phyloP scores from a whole-genome alignment of 2,797 vertebrate genomes.

The Tiaroga cobitis region DNA sequence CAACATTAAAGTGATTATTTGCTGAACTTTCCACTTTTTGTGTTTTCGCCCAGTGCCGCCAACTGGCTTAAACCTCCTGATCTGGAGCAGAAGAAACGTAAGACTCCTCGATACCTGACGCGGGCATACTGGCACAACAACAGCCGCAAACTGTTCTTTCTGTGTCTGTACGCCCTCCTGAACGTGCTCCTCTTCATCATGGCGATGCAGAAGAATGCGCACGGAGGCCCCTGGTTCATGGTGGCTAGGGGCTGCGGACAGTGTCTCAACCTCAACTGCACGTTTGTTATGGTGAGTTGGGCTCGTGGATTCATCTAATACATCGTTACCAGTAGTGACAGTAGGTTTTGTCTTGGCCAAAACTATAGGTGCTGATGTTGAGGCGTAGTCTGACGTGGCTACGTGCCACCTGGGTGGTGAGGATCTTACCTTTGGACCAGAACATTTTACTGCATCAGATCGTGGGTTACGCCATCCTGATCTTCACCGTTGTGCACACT shows the following conservation, averaged over 20 bases:
- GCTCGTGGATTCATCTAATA: neutral
- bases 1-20: neutral
- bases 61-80: slow-evolving; percentile 87
- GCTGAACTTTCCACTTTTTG: neutral
- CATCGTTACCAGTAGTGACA: neutral
- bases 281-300: slow-evolving; percentile 82
- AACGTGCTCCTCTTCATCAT: slow-evolving; percentile 79
- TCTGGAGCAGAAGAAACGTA: slow-evolving; percentile 48
- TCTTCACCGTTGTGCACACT: slow-evolving; percentile 75
- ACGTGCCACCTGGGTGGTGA: slow-evolving; percentile 80
- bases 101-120: slow-evolving; percentile 76
- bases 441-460: slow-evolving; percentile 86
- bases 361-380: slow-evolving; percentile 85
- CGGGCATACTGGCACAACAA: slow-evolving; percentile 87
- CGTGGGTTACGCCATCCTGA: slow-evolving; percentile 81
- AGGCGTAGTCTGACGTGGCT: slow-evolving; percentile 86
- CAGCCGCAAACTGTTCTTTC: slow-evolving; percentile 80
- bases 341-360: neutral
- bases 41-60: slow-evolving; percentile 75
- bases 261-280: slow-evolving; percentile 91
- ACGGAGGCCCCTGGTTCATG: slow-evolving; percentile 70
- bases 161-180: slow-evolving; percentile 74
- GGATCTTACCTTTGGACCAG: slow-evolving; percentile 85
- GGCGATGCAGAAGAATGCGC: slow-evolving; percentile 69
- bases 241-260: slow-evolving; percentile 87